Base-by-base conservation (phyloP, 2,797 vertebrate species). In the Choloepus didactylus region DNA sequence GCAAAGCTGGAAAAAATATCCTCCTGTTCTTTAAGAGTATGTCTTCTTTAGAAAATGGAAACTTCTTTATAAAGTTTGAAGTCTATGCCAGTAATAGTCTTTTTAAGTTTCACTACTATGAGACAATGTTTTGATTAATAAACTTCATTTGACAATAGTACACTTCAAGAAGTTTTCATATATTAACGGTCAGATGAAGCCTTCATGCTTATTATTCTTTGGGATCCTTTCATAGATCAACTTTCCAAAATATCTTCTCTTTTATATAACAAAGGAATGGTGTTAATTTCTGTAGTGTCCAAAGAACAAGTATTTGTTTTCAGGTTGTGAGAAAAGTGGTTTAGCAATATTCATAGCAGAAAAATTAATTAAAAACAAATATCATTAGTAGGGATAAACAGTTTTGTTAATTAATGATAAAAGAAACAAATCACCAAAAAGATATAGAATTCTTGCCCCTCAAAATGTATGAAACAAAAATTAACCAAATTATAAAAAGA, bases 41-140 rank as follows among this genome's bases (percentile, higher is more conserved):
- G 25, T 56, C 64, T 91, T 81, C 38, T 49, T 62, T 92, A 46
- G 35, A 77, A 87, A 95, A 95, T 93, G 11, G n/a, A 85, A 86
- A 38, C 10, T 18, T 79, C 29, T 88, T 77, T 49, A 12, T 59
- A 92, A 87, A 80, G 49, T 79, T 81, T 15, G 41, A 66, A 51
- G 9, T 80, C 41, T 91, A 6, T 67, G 29, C 9, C 23, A 89
- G 15, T 70, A 25, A 89, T n/a, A 60, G 5, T 25, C 23, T 19
- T 59, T 49, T 85, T 72, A 59, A n/a, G 44, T 76, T 69, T 81
- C 54, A 41, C 62, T 38, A 56, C 6, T 29, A 5, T 82, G 23
- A 92, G 25, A 62, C 31, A 64, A 67, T 62, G 8, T 49, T 89
- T 89, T 87, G 29, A 87, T 60, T 87, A 90, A 88, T 81, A 76